Conservation (phyloP, 2,888 invertebrate species). For the Sesamia inferens region DNA sequence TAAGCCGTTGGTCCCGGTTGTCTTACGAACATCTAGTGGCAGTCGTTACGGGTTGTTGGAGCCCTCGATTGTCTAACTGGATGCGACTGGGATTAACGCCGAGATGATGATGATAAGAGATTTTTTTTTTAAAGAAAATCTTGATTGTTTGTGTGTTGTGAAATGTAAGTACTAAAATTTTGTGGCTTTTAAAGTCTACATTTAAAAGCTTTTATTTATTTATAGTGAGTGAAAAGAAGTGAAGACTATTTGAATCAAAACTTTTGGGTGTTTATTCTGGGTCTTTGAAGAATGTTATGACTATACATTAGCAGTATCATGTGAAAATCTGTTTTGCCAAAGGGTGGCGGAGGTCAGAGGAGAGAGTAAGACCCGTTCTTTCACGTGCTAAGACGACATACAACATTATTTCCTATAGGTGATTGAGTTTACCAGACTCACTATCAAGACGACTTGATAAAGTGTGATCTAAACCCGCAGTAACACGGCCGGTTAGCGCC, state of each 20-base stretch:
- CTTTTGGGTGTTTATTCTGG: neutral
- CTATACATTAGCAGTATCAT: neutral
- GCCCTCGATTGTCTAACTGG: too few species aligned
- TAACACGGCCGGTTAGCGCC: constrained; percentile 80
- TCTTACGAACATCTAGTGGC: too few species aligned
- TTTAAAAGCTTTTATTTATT: neutral
- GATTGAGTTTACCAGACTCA: constrained; percentile 47
- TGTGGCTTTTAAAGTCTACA: too few species aligned
- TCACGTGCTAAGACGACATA: neutral
- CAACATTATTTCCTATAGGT: constrained; percentile 16
- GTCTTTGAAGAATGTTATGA: neutral
- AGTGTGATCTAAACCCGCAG: constrained; percentile 72
- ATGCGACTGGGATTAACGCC: too few species aligned
- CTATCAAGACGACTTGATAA: constrained; percentile 51
- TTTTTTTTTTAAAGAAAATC: too few species aligned
- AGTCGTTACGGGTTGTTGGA: too few species aligned
- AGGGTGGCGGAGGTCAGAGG: constrained; percentile 25
- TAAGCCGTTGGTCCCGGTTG: too few species aligned
- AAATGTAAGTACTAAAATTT: too few species aligned
- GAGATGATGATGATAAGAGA: too few species aligned
- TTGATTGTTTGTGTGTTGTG: too few species aligned
- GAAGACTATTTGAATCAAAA: neutral
- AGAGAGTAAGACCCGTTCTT: constrained; percentile 7
- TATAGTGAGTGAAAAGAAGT: neutral
- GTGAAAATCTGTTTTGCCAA: constrained; percentile 31